Base-by-base conservation (phyloP, 2,888 invertebrate species). In the Elysia crispata region DNA sequence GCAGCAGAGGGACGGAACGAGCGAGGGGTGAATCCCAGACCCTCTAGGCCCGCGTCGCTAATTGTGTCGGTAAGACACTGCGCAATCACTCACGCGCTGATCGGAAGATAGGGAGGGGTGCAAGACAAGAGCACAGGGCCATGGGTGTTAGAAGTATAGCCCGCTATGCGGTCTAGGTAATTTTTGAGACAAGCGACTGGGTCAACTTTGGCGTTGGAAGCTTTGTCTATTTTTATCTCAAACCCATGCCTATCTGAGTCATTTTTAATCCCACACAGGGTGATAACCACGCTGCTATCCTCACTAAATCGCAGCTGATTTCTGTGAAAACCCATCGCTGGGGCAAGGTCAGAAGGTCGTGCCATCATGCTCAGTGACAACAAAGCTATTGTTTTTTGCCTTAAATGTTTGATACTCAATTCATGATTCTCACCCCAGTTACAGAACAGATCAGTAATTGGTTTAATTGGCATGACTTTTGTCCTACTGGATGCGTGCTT, bases 291-390 rank as follows among this genome's bases (percentile, higher is more conserved):
- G 8, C 25, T 64, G 28, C 66, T 49, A 64, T 64, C 76, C 18
- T 62, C 50, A 41, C 64, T 62, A 66, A 76, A 76, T 13, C 20
- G 23, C 15, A 76, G 23, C 33, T 62, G 62, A 66, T 76, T 64
- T 33, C 76, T 11, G 6, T 23, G 15, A 28, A 76, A 76, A 64
- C 28, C 41, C 1, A 49, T 66, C 20, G n/a, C 31, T 23, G 76
- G 76, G 23, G 76, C 64, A n/a, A 76, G 33, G 41, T 76, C 76
- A 33, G 76, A 76, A 11, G 76, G 76, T 0, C 76, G 31, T 18
- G 18, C 23, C 76, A 64, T 74, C 3, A 20, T 20, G 1, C 64
- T 41, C 15, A 76, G 64, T 15, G 33, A 28, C 31, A 76, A 41
- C 28, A 66, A 50, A 33, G 66, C 25, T 18, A 76, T 23, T 20